Base-by-base conservation (phyloP, 2,797 vertebrate species). In the Hybognathus amarus region DNA sequence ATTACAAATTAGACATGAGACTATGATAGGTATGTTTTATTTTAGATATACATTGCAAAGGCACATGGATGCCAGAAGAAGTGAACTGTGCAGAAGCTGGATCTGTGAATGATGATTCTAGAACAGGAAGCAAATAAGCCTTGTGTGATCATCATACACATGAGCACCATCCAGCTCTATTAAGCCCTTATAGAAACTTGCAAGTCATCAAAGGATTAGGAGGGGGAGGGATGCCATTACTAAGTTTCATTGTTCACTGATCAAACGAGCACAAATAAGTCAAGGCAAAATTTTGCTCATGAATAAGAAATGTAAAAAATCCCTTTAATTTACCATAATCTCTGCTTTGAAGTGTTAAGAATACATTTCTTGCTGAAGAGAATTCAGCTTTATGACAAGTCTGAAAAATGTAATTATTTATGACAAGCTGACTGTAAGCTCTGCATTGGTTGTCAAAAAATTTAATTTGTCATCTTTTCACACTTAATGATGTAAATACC, bases 401-500 rank as follows among this genome's bases (percentile, higher is more conserved):
- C 27, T 70, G 17, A 45, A 69, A 71, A 56, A 73, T 61, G 61
- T 78, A 36, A 79, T 79, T 71, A 45, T 70, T 80, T 47, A 71
- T 71, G 38, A 71, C 67, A 59, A 42, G 78, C 78, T 36, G 13
- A 52, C 38, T 42, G 33, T 50, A 47, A n/a, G 59, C 42, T 75
- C 86, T 88, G 85, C 91, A 91, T 91, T 94, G 92, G 93, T 94
- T 93, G 61, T 63, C 61, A 63, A 63, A 63, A 30, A 91, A 93
- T 91, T 88, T 90, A 87, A 89, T 91, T 91, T 89, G 83, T 88
- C 86, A 87, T 87, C 83, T 92, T 90, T 88, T 91, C 87, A 85
- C 88, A 76, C 83, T 88, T 90, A 91, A 91, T 93, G 92, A 94
- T 93, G 91, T 91, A 94, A 94, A 93, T 90, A 91, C 90, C 85